These are phyloP conservation scores for Vimba vimba DNA, from an alignment of 2,113 vertebrate genomes.

Conservation along the genomic window DNA sequence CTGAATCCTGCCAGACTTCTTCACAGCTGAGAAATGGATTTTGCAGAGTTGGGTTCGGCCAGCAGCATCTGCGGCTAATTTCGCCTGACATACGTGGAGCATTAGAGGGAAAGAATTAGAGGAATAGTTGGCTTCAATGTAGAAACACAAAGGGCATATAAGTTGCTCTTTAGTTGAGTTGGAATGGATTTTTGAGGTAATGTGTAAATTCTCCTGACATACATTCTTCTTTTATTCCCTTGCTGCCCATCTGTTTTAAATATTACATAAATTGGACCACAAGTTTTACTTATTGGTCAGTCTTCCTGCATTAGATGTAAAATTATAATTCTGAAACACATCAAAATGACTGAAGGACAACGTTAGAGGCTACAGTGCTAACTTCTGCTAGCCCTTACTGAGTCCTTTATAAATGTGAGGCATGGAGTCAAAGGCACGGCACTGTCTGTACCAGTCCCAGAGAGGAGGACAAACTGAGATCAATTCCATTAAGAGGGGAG, in stretches of 20 bases:
- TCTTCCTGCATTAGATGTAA: not conserved
- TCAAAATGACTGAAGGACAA: conserved; percentile 20
- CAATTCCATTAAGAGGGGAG: conserved; percentile 75
- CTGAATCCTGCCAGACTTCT: conserved; percentile 69
- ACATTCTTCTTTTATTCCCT: not conserved
- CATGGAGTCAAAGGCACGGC: conserved; percentile 58
- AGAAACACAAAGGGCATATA: conserved; percentile 64
- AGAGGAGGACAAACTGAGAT: conserved; percentile 67
- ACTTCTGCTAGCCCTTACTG: not conserved
- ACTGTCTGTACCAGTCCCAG: conserved; percentile 39
- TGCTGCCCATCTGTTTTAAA: not conserved
- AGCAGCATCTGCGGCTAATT: conserved; percentile 77
- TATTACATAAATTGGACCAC: not conserved
- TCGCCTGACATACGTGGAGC: conserved; percentile 72
- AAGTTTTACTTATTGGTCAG: not conserved
- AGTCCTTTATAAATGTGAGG: conserved; percentile 55
- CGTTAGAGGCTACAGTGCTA: conserved; percentile 6
- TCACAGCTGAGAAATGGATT: conserved; percentile 74
- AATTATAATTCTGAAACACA: not conserved
- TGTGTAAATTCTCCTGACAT: not conserved
- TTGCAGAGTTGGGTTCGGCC: conserved; percentile 64
- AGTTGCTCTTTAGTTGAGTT: not conserved
- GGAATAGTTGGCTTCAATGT: conserved; percentile 69
- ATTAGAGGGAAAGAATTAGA: conserved; percentile 73
- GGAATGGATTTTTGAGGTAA: not conserved